A percentile compares a stretch with the other conserved stretches of the same genome.
These are phyloP conservation scores for Silurus glanis DNA, from an alignment of 2,113 vertebrate genomes.

Conservation along the genomic window DNA sequence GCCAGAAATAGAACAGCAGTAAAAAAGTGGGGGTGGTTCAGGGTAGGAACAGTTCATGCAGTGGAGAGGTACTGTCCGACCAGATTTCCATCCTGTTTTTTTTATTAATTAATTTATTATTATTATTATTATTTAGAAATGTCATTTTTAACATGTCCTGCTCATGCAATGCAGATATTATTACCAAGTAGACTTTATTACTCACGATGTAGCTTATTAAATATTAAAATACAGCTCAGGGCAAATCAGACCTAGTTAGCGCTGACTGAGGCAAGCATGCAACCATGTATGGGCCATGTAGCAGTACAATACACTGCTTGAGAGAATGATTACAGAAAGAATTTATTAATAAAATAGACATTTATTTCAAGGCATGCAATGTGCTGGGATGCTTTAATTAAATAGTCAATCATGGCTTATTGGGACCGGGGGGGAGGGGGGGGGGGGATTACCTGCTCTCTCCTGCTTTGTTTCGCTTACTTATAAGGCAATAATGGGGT, in stretches of 20 bases:
- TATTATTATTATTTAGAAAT: no score
- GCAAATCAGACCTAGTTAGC: slow-evolving; percentile 31
- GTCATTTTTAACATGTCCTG: slow-evolving; percentile 47
- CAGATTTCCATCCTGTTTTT: not conserved
- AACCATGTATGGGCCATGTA: slow-evolving; percentile 10
- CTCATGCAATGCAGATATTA: slow-evolving; percentile 52
- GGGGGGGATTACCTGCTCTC: not conserved
- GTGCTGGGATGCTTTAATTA: not conserved
- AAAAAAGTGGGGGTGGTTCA: not conserved
- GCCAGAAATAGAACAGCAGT: slow-evolving; percentile 11
- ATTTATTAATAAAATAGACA: not conserved
- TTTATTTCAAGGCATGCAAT: not conserved
- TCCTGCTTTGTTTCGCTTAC: not conserved
- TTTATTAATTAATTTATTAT: no score
- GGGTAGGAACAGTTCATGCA: slow-evolving; percentile 4
- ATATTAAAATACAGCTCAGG: slow-evolving; percentile 46
- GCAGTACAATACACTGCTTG: not conserved
- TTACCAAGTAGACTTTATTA: slow-evolving; percentile 51
- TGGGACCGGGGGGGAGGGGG: not conserved
- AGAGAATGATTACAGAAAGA: not conserved
- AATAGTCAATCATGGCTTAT: not conserved
- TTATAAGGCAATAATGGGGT: not conserved
- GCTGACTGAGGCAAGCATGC: slow-evolving; percentile 20
- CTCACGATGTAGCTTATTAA: slow-evolving; percentile 46
- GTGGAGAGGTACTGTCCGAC: not conserved